Evolutionary conservation across 2,888 invertebrate genomes (phyloP).

Genomic region (Cryptocheilus praepositus): DNA sequence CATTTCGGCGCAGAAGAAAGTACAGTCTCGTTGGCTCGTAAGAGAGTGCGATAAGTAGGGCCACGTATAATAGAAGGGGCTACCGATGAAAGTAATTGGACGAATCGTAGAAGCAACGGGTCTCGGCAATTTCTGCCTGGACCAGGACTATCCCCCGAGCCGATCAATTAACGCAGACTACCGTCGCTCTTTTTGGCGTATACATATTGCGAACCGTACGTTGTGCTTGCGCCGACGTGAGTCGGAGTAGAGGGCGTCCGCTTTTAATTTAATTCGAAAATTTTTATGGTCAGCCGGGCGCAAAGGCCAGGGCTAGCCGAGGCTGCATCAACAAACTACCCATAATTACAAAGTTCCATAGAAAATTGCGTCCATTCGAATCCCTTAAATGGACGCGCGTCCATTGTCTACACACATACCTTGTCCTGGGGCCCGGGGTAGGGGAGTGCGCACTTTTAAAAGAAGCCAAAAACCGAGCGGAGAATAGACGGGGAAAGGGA

Average conservation of each 20-base stretch:
- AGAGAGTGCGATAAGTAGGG: no score
- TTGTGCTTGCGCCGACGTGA: constrained; percentile 18
- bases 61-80: no score
- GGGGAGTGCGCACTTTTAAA: constrained; percentile 40
- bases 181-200: not conserved
- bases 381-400: constrained; percentile 71
- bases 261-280: constrained; percentile 70
- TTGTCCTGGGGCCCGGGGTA: constrained; percentile 6
- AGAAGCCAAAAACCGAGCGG: constrained; percentile 42
- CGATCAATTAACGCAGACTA: not conserved
- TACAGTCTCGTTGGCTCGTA: no score
- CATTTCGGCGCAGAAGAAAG: no score
- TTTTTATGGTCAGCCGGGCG: constrained; percentile 64
- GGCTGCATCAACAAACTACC: constrained; percentile 71
- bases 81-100: no score
- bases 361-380: constrained; percentile 75
- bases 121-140: not conserved
- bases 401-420: constrained; percentile 64
- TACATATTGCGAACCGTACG: not conserved
- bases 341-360: constrained; percentile 75
- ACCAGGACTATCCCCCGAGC: no score
- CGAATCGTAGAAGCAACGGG: no score
- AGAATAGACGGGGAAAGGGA: constrained; percentile 27
- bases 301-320: constrained; percentile 44
- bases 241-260: constrained; percentile 11